Conservation (phyloP, 2,113 vertebrate genomes). For the Furnarius figulus region DNA sequence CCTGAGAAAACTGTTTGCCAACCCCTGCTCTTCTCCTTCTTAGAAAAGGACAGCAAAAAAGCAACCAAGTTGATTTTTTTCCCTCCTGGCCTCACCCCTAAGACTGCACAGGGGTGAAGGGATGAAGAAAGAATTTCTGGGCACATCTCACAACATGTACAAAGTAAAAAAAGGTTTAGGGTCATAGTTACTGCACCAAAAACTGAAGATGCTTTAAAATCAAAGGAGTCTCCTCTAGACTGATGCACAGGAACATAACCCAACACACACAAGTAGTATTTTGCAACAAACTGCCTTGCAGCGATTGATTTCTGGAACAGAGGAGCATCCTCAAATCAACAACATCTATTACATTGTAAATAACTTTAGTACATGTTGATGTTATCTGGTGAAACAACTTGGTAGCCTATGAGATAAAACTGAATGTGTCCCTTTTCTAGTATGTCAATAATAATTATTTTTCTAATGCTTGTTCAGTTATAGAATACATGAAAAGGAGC, state of each 20-base stretch:
- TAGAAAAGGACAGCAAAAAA: background rate
- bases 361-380: slow-evolving; percentile 21
- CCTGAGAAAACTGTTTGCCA: background rate
- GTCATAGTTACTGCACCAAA: background rate
- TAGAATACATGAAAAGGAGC: slow-evolving; percentile 17
- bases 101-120: background rate
- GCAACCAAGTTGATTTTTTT: background rate
- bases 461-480: slow-evolving; percentile 22
- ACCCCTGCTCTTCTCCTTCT: background rate
- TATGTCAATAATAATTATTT: slow-evolving; percentile 40
- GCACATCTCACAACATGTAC: background rate
- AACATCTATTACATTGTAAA: slow-evolving; percentile 27
- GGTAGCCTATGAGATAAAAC: background rate
- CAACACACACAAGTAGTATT: background rate
- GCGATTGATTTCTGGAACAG: slow-evolving; percentile 22
- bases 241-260: background rate
- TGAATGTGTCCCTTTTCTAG: background rate
- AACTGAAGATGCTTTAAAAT: slow-evolving; percentile 2
- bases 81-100: background rate
- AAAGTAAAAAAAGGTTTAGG: background rate
- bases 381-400: background rate
- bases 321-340: slow-evolving; percentile 19
- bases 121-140: background rate
- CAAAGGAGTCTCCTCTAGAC: background rate
- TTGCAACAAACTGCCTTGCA: background rate